Conservation (phyloP, 2,797 vertebrate species). For the Bovichtus variegatus region DNA sequence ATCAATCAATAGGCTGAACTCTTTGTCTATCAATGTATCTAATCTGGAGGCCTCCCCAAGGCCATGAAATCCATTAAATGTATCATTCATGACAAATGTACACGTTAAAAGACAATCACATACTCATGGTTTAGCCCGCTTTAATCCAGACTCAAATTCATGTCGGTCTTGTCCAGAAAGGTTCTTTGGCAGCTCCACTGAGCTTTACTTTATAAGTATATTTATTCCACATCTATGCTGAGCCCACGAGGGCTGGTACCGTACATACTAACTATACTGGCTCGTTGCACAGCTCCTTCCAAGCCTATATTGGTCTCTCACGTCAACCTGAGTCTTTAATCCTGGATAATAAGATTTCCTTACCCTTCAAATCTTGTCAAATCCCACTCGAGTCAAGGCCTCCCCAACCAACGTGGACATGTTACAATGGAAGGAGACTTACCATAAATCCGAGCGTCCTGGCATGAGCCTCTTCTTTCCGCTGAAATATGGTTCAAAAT, state of each 20-base stretch:
- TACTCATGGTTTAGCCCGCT: background rate
- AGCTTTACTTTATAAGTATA: slow-evolving; percentile 10
- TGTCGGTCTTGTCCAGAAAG: slow-evolving; percentile 12
- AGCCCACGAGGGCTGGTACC: slow-evolving; percentile 33
- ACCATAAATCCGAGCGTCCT: slow-evolving; percentile 90
- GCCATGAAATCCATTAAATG: background rate
- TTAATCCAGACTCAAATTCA: background rate
- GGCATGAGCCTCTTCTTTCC: slow-evolving; percentile 90
- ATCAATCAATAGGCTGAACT: background rate
- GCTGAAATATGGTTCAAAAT: slow-evolving; percentile 90
- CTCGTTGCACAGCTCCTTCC: slow-evolving; percentile 34
- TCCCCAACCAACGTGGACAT: slow-evolving; percentile 52
- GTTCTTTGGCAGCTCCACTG: slow-evolving; percentile 35
- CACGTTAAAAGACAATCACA: slow-evolving; percentile 17
- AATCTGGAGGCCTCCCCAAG: background rate
- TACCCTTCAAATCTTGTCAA: slow-evolving; percentile 61
- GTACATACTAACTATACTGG: slow-evolving; percentile 8
- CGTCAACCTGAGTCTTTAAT: slow-evolving; percentile 57
- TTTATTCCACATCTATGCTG: slow-evolving; percentile 46
- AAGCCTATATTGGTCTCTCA: slow-evolving; percentile 45
- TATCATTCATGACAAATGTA: slow-evolving; percentile 19
- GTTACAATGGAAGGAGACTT: slow-evolving; percentile 68
- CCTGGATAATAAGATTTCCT: slow-evolving; percentile 70
- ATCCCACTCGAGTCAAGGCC: slow-evolving; percentile 50
- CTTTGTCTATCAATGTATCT: slow-evolving; percentile 1